phyloP scores from a whole-genome alignment of 2,888 invertebrate species.

The Athalia rosae region DNA sequence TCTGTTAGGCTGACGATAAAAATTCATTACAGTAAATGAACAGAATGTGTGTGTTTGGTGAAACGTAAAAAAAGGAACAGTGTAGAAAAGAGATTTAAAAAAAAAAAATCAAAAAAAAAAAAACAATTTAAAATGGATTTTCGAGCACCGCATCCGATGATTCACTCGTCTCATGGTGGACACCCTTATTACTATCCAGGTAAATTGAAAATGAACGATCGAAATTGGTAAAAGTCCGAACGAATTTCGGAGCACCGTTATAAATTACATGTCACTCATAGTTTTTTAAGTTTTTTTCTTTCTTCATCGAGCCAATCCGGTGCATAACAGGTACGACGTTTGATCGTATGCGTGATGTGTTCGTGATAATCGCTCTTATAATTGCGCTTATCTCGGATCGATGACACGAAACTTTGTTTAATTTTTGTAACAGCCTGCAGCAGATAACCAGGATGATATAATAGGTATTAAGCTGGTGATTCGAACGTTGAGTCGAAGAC shows the following conservation, averaged over 20 bases:
- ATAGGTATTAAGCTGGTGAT: too few relatives aligned
- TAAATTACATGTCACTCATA: background rate
- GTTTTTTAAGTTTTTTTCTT: background rate
- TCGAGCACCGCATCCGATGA: slow-evolving; percentile 70
- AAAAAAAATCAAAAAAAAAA: slow-evolving; percentile 17
- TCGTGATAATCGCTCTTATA: background rate
- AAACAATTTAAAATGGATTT: slow-evolving; percentile 66
- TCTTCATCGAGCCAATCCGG: background rate
- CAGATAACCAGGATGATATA: too few relatives aligned
- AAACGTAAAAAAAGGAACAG: slow-evolving; percentile 3
- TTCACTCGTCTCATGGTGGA: slow-evolving; percentile 68
- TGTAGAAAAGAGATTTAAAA: background rate
- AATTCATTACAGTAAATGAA: too few relatives aligned
- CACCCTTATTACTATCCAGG: slow-evolving; percentile 68
- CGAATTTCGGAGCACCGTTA: background rate
- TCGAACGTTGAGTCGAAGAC: too few relatives aligned
- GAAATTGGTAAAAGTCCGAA: background rate
- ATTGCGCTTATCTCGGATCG: slow-evolving; percentile 3
- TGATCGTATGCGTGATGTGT: background rate
- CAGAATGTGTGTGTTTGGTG: background rate
- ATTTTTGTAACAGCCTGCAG: background rate
- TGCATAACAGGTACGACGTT: background rate
- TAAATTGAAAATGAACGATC: slow-evolving; percentile 35
- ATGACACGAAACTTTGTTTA: background rate
- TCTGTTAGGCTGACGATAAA: too few relatives aligned